Base-by-base conservation (phyloP, 2,113 vertebrate genomes). In the Lophius piscatorius region DNA sequence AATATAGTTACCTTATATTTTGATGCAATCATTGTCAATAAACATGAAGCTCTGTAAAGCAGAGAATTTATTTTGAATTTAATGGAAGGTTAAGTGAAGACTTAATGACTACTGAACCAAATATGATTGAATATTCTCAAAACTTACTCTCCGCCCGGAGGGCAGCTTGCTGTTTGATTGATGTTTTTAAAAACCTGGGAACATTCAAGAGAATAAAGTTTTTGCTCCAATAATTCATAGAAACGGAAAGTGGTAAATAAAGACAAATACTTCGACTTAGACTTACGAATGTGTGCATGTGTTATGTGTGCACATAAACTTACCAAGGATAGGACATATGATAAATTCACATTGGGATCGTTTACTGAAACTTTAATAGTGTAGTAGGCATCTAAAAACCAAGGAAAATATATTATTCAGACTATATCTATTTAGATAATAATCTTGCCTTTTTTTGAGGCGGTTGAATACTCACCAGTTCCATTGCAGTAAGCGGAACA, bases 321-420 rank as follows among this genome's bases (percentile, higher is more conserved):
- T 64, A 90, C 88, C 68, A 80, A 4, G 5, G 28, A 40, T 2
- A 2, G 35, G 20, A 81, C 1, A 2, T 59, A 1, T 2, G 39
- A 48, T 10, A 3, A 0, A 16, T 33, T 46, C 0, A 74, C 48
- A 0, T 6, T 10, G 7, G 38, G 9, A 33, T 66, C 35, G 21
- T 47, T 12, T 38, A 68, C 17, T 39, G 21, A 45, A 18, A 87
- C 13, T 2, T 56, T 2, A 45, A 89, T 75, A 42, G 33, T 42
- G 52, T 90, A 91, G 77, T 73, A 89, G 3, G 84, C 74, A 63
- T 80, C 89, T 91, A 57, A 45, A 31, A 72, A 62, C 60, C 9
- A 48, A 2, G 65, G 1, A 70, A 31, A 69, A 3, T 56, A 5
- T 10, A 31, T 41, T 2, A 39, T 10, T 9, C 5, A 41, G 1